These are phyloP conservation scores for Eriocheir sinensis DNA, from an alignment of 1,140 invertebrate species.

Conservation along the genomic window DNA sequence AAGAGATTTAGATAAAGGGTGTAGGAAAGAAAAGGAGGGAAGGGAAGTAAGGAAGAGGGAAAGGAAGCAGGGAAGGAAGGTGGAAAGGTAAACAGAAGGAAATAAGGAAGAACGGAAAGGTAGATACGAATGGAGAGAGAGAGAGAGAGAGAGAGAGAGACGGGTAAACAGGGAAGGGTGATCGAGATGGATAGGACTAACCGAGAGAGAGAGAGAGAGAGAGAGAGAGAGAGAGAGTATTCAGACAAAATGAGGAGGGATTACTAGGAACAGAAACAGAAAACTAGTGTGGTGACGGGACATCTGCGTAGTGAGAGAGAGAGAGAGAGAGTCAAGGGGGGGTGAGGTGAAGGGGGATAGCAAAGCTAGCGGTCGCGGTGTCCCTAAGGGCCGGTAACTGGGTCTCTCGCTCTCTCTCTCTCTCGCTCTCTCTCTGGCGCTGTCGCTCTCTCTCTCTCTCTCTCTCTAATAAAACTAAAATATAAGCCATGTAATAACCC, in stretches of 20 bases:
- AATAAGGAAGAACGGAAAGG: neutral
- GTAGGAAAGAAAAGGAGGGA: neutral
- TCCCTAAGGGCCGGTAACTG: too few species aligned
- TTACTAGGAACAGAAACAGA: neutral
- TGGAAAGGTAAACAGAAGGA: too few species aligned
- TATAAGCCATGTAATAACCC: too few species aligned
- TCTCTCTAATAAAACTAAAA: too few species aligned
- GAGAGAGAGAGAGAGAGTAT: neutral
- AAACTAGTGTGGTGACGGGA: neutral
- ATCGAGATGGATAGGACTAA: too few species aligned
- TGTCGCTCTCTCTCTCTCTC: neutral
- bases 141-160: neutral
- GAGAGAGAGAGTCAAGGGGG: neutral
- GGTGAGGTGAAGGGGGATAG: too few species aligned
- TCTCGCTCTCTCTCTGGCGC: neutral
- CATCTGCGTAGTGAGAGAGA: neutral
- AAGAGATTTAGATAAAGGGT: neutral
- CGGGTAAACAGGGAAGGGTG: too few species aligned
- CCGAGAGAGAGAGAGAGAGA: neutral
- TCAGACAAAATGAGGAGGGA: neutral
- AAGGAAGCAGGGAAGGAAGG: neutral
- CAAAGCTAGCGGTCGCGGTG: too few species aligned
- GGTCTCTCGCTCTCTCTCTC: too few species aligned
- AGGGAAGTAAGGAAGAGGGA: conserved; percentile 22
- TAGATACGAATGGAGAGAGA: neutral